phyloP scores from a whole-genome alignment of 2,888 invertebrate genomes.

The Apotomis betuletana region DNA sequence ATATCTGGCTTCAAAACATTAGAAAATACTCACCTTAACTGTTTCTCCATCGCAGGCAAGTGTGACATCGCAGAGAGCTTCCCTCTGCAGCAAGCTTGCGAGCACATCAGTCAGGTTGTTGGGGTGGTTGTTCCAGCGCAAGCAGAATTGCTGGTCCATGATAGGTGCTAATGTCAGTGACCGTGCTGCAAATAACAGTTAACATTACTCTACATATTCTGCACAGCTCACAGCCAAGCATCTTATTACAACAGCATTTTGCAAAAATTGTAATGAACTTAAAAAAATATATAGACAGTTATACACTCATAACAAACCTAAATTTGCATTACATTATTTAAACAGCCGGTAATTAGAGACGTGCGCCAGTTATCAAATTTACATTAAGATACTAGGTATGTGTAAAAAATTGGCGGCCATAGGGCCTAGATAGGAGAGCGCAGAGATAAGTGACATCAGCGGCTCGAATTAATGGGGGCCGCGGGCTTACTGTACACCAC shows the following conservation, averaged over 20 bases:
- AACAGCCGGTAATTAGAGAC: conserved; percentile 74
- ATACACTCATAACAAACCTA: conserved; percentile 61
- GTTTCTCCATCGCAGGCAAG: conserved; percentile 95
- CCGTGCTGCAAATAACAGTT: conserved; percentile 74
- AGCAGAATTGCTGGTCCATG: conserved; percentile 94
- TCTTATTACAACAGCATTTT: conserved; percentile 23
- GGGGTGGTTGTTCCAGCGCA: conserved; percentile 97
- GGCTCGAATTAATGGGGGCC: conserved; percentile 83
- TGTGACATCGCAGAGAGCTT: conserved; percentile 96
- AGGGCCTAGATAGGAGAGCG: conserved; percentile 83
- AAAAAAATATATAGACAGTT: conserved; percentile 47
- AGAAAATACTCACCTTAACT: conserved; percentile 84
- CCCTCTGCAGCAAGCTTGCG: conserved; percentile 92
- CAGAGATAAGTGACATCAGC: conserved; percentile 84
- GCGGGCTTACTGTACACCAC: conserved; percentile 83
- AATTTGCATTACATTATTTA: conserved; percentile 67
- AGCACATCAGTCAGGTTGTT: conserved; percentile 95
- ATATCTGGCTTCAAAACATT: neutral
- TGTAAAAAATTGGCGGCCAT: conserved; percentile 82
- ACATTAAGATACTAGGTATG: conserved; percentile 71
- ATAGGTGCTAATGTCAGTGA: conserved; percentile 84
- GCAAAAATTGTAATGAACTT: conserved; percentile 46
- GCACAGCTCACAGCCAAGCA: conserved; percentile 54
- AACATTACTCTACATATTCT: conserved; percentile 58
- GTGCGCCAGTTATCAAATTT: conserved; percentile 76